Percentiles rank a stretch among this genome's conserved stretches.
phyloP scores from a whole-genome alignment of 2,888 invertebrate species.

The Uropetala carovei region DNA sequence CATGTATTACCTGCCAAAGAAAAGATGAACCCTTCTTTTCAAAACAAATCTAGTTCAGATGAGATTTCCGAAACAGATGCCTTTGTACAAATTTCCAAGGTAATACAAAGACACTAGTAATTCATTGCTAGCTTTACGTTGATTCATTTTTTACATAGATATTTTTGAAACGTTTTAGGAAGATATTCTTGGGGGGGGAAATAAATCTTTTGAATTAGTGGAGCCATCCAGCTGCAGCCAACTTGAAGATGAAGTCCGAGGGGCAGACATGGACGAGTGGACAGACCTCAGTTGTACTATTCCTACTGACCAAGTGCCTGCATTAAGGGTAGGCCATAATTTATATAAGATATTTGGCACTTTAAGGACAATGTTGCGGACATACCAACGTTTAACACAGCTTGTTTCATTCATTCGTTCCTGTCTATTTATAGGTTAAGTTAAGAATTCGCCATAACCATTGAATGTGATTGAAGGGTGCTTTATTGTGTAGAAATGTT shows the following conservation, averaged over 20 bases:
- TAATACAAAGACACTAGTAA: slow-evolving; percentile 68
- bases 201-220: slow-evolving; percentile 62
- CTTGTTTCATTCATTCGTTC: too few relatives aligned
- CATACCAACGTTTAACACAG: too few relatives aligned
- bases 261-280: slow-evolving; percentile 60
- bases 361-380: too few relatives aligned
- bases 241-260: slow-evolving; percentile 50
- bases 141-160: not conserved
- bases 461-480: too few relatives aligned
- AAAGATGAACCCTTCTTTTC: slow-evolving; percentile 78
- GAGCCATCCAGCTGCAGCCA: slow-evolving; percentile 64
- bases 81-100: slow-evolving; percentile 78
- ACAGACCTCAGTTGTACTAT: slow-evolving; percentile 69
- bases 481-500: too few relatives aligned
- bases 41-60: slow-evolving; percentile 78
- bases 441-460: too few relatives aligned
- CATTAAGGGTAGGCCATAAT: slow-evolving; percentile 69
- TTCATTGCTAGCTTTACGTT: not conserved
- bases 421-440: too few relatives aligned
- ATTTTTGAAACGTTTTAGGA: slow-evolving; percentile 33
- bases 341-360: not conserved
- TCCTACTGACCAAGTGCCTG: slow-evolving; percentile 72
- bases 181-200: slow-evolving; percentile 60
- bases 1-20: slow-evolving; percentile 78
- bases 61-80: slow-evolving; percentile 78